Conservation (phyloP, 2,797 vertebrate species). For the Erethizon dorsatum region DNA sequence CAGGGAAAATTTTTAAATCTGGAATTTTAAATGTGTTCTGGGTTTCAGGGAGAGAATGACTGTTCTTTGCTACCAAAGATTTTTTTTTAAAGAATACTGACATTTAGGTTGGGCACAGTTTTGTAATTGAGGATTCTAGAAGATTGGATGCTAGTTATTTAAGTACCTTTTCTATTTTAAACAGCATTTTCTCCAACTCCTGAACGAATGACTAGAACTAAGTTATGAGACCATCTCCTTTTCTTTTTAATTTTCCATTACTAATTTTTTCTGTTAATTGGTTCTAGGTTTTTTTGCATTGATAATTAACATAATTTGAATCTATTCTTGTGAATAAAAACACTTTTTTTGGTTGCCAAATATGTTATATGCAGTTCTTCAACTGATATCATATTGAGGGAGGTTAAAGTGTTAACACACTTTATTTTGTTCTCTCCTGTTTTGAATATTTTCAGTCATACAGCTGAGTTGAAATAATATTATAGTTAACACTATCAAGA, state of each 20-base stretch:
- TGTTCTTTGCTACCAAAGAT: not conserved
- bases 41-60: not conserved
- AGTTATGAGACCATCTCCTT: not conserved
- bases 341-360: not conserved
- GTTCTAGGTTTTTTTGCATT: conserved; percentile 48
- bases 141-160: not conserved
- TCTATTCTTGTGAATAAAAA: conserved; percentile 48
- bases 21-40: conserved; percentile 4
- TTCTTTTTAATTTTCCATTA: conserved; percentile 42
- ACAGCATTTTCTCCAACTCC: not conserved
- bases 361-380: conserved; percentile 57
- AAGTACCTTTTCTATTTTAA: conserved; percentile 28
- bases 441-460: conserved; percentile 45
- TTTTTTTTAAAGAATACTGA: not conserved
- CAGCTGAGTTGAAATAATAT: conserved; percentile 54
- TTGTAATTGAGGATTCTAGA: conserved; percentile 27
- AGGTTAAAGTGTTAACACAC: conserved; percentile 4
- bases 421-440: conserved; percentile 44
- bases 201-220: conserved; percentile 9
- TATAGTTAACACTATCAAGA: not conserved
- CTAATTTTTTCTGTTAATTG: conserved; percentile 17
- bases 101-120: conserved; percentile 24
- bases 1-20: conserved; percentile 6
- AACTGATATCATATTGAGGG: conserved; percentile 35
- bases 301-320: conserved; percentile 33